Conservation (phyloP, 2,888 invertebrate genomes). For the Pollenia angustigena region DNA sequence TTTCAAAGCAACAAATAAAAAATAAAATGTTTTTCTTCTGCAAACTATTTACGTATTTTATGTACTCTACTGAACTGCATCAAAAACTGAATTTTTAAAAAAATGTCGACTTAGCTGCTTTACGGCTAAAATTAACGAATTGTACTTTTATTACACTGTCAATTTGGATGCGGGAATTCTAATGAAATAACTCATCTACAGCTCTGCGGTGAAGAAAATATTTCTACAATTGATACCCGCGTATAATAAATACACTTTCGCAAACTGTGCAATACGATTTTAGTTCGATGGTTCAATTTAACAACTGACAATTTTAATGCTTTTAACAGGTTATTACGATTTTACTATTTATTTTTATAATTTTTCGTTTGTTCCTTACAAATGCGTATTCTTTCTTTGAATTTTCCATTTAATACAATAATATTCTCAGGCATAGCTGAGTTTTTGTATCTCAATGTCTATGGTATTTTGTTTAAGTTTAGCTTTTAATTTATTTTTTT, state of each 20-base stretch:
- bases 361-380: slow-evolving; percentile 33
- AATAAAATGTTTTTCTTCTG: too few relatives aligned
- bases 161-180: too few relatives aligned
- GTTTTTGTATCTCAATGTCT: slow-evolving; percentile 46
- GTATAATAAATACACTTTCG: slow-evolving; percentile 12
- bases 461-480: slow-evolving; percentile 38
- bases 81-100: too few relatives aligned
- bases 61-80: too few relatives aligned
- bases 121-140: too few relatives aligned
- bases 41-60: too few relatives aligned
- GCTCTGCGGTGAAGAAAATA: slow-evolving; percentile 1
- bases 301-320: slow-evolving; percentile 71
- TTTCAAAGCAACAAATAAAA: too few relatives aligned
- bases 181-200: slow-evolving; percentile 1
- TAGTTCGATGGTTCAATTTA: slow-evolving; percentile 70
- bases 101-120: too few relatives aligned
- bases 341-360: slow-evolving; percentile 58
- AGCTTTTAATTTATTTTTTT: slow-evolving; percentile 30
- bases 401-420: slow-evolving; percentile 41
- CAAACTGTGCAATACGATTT: slow-evolving; percentile 40
- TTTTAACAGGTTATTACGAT: slow-evolving; percentile 71
- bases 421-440: slow-evolving; percentile 56
- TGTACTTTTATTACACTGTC: too few relatives aligned
- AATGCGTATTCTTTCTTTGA: slow-evolving; percentile 16
- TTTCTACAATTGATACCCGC: slow-evolving; percentile 22